Conservation (phyloP, 1,140 invertebrate genomes). For the Carcinoscorpius rotundicauda region DNA sequence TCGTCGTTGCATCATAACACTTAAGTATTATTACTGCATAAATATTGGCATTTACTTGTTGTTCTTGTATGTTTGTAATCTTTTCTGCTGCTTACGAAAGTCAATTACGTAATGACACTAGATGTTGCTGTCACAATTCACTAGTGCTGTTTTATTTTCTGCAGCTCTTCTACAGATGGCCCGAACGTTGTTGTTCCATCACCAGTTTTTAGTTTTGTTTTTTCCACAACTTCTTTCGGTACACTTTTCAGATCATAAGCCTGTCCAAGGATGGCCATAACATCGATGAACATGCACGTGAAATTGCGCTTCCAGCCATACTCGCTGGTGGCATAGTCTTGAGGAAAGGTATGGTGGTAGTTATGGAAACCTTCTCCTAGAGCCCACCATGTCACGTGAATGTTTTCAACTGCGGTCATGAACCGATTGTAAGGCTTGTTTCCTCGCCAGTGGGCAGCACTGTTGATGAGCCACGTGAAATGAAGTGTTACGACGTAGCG, state of each 20-base stretch:
- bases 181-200: conserved; percentile 11
- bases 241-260: conserved; percentile 38
- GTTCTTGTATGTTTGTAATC: no score
- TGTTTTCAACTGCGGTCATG: conserved; percentile 38
- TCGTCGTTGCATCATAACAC: no score
- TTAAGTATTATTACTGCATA: no score
- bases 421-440: conserved; percentile 34
- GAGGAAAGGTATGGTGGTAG: conserved; percentile 45
- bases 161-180: no score
- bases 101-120: no score
- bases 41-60: no score
- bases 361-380: conserved; percentile 43
- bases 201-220: conserved; percentile 29
- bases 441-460: conserved; percentile 39
- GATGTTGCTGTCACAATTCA: no score
- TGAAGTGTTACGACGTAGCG: conserved; percentile 38
- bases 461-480: conserved; percentile 37
- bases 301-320: conserved; percentile 38
- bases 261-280: conserved; percentile 36
- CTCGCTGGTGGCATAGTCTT: conserved; percentile 40
- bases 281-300: conserved; percentile 42
- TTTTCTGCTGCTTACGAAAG: no score
- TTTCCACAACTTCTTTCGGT: conserved; percentile 25
- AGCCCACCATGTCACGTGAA: conserved; percentile 32
- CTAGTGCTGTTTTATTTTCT: no score